Evolutionary conservation across 2,113 vertebrate species (phyloP), one percentile per base, ranked within the genome.

Genomic region (Micromys minutus): DNA sequence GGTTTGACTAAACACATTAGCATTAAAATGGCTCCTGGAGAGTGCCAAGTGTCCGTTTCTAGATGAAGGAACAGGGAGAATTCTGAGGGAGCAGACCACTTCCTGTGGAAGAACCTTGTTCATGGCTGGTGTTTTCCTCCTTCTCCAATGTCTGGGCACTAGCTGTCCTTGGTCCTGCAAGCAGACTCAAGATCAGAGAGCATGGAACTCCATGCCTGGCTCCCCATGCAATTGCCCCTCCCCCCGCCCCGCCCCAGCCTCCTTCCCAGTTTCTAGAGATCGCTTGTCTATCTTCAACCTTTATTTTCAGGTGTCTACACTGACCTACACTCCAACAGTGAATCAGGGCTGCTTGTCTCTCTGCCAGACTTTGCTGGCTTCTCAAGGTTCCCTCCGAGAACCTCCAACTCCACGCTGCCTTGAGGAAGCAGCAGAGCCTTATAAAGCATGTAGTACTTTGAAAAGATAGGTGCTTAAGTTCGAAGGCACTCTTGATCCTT

Each of bases 1-100:
- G 98, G 97, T 97, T 98, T 97, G 98, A 97, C 97, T 93, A 97
- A 98, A 98, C 96, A 97, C 98, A 99, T 99, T 98, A 98, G 98
- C 98, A 98, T 98, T 79, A 98, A 97, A 98, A 98, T 98, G 97
- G 95, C 88, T 98, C 90, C 29, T 93, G 80, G 97, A 97, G 93
- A 87, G 96, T 95, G 96, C 96, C 97, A 98, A 97, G 97, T 94
- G 97, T 96, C 95, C 91, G 96, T 98, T 98, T 98, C 98, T 98
- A 98, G 97, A 97, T 97, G 98, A 98, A 96, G 97, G 97, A 98
- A 97, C 97, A 97, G 96, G 96, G 98, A 98, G 98, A 97, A 98
- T 98, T 97, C 98, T 94, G 87, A 96, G 96, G 96, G 90, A 97
- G 96, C 95, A 95, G 97, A 91, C 87, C 95, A 93, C 90, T 89